Percentiles rank a stretch among this genome's conserved stretches.
Conservation (phyloP, 2,113 vertebrate species). For the Sapajus apella region DNA sequence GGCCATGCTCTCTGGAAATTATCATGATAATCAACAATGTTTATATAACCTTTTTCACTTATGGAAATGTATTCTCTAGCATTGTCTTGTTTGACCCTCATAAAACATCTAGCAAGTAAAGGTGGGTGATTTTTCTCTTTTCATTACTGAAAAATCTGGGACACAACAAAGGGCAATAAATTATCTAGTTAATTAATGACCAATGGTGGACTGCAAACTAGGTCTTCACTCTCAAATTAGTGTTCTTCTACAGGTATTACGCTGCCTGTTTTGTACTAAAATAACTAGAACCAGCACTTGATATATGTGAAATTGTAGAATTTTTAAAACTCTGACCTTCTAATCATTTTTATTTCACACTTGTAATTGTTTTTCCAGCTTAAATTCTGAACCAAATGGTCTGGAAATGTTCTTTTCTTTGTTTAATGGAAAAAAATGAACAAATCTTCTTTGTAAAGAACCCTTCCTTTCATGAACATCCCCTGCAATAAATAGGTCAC, state of each 20-base stretch:
- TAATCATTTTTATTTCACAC: slow-evolving; percentile 4
- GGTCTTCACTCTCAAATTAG: not conserved
- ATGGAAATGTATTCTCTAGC: not conserved
- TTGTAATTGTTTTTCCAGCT: not conserved
- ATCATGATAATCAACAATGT: not conserved
- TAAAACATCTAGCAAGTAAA: not conserved
- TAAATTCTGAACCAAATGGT: not conserved
- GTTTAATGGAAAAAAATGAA: not conserved
- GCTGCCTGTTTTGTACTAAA: not conserved
- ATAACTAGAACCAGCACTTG: not conserved
- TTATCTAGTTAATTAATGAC: not conserved
- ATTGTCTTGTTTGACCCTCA: not conserved
- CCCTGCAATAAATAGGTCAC: slow-evolving; percentile 1
- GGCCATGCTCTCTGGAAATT: not conserved
- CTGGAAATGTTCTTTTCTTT: not conserved
- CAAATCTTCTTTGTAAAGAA: not conserved
- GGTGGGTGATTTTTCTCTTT: not conserved
- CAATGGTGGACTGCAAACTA: not conserved
- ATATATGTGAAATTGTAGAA: not conserved
- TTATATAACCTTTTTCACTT: not conserved
- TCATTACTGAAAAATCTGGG: not conserved
- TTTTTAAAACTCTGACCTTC: not conserved
- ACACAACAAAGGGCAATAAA: not conserved
- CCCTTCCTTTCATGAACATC: not conserved
- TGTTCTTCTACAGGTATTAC: not conserved